Base-by-base conservation (phyloP, 2,888 invertebrate species). In the Netelia inedita region DNA sequence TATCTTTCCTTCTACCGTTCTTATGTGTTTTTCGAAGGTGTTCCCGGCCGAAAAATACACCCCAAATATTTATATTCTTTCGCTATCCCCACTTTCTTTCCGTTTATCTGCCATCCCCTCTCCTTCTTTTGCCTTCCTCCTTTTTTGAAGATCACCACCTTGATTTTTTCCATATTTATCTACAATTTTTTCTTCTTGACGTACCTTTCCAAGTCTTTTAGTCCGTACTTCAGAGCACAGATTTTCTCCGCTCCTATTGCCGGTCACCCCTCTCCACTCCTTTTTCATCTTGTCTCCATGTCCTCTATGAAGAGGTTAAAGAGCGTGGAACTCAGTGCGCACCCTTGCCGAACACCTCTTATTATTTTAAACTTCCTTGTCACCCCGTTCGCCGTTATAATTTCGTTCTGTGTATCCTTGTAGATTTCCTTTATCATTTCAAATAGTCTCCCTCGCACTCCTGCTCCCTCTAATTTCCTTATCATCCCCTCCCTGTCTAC, bases 21-120 rank as follows among this genome's bases (percentile, higher is more conserved):
- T 76, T 0, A 80, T 61, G 9, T 88, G 87, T 8, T 59, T 68
- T 2, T 23, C 23, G 2, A 63, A 41, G 0, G 59, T 46, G 5
- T 65, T 71, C 5, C 79, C 80, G 1, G 41, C 61, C 10, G 82
- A 41, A 14, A 86, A 79, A 59, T 50, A 84, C 8, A 72, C 73
- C 85, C 84, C 10, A 87, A 19, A 16, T 88, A 88, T 53, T 74
- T 83, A 21, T 84, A 87, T 21, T 81, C 78, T 19, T 81, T 86
- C 1, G 87, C 85, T n/a, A 69, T 57, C 41, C 86, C 83, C 43
- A 88, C 46, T 9, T 55, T 41, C 41, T 76, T 19, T 6, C 73
- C 63, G 14, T 82, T 75, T 66, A 72, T 84, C 16, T 14, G 43
- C 82, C 78, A 82, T 9, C 76, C 53, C n/a, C 28, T 65, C n/a